Evolutionary conservation across 2,113 vertebrate genomes (phyloP).

Genomic region (Etia nguti): DNA sequence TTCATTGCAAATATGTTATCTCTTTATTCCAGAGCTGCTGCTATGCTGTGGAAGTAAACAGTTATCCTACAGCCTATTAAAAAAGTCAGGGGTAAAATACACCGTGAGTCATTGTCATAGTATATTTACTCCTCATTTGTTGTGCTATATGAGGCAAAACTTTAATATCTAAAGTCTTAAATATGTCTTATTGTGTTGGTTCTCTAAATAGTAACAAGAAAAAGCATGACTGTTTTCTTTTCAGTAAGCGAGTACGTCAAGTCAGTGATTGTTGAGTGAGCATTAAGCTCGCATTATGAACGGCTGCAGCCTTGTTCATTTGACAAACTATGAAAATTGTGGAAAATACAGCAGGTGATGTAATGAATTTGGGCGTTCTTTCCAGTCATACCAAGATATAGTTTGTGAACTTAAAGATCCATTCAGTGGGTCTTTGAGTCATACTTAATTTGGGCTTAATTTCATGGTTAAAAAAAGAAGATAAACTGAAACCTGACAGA

Average conservation of each 20-base stretch:
- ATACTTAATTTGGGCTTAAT: conserved; percentile 13
- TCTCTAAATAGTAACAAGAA: conserved; percentile 1
- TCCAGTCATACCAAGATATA: not conserved
- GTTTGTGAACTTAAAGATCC: not conserved
- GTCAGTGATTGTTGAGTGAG: not conserved
- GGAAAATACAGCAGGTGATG: not conserved
- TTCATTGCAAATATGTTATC: conserved; percentile 49
- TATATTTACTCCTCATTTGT: conserved; percentile 30
- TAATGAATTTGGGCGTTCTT: not conserved
- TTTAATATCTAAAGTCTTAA: not conserved
- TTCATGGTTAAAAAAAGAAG: not conserved
- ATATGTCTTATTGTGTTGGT: not conserved
- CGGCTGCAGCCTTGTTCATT: conserved; percentile 8
- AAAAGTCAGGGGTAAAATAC: conserved; percentile 14
- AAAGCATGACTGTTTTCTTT: not conserved
- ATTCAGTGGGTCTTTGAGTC: not conserved
- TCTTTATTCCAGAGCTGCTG: conserved; percentile 42
- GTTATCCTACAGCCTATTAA: conserved; percentile 34
- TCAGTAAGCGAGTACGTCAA: not conserved
- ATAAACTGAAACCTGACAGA: conserved; percentile 19
- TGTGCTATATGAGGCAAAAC: conserved; percentile 8
- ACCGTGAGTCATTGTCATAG: conserved; percentile 10
- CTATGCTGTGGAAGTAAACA: conserved; percentile 21
- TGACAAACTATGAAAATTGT: conserved; percentile 14
- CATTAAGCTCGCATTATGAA: not conserved